Conservation (phyloP, 2,113 vertebrate species). For the Murina feae region DNA sequence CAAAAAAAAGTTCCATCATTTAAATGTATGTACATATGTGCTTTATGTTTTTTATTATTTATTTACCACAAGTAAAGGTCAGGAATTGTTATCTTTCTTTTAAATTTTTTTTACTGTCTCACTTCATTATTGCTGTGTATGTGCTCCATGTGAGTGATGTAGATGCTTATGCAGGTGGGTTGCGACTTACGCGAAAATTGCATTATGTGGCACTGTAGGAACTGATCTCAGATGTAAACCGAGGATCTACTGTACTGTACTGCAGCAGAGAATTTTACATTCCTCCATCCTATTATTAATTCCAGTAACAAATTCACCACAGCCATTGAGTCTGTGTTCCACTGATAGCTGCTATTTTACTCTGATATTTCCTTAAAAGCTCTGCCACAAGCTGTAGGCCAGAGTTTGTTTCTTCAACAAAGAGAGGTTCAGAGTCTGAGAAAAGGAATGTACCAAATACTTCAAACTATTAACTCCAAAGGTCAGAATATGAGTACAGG, state of each 20-base stretch:
- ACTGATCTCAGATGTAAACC: too few species aligned
- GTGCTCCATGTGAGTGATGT: too few species aligned
- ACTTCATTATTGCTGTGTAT: too few species aligned
- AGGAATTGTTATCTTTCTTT: too few species aligned
- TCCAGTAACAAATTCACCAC: not conserved
- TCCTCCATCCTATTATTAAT: not conserved
- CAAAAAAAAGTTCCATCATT: too few species aligned
- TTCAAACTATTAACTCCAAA: not conserved
- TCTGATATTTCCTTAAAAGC: not conserved
- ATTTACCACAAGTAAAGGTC: too few species aligned
- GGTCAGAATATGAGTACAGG: not conserved
- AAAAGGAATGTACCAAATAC: not conserved
- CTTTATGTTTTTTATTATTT: too few species aligned
- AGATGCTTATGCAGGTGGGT: too few species aligned
- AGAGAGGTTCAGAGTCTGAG: not conserved
- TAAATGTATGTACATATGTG: too few species aligned
- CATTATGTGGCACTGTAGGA: too few species aligned
- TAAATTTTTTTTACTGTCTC: too few species aligned
- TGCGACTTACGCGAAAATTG: too few species aligned
- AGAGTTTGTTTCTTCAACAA: not conserved
- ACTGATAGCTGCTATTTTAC: not conserved
- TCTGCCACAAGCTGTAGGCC: not conserved
- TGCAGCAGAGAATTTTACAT: not conserved
- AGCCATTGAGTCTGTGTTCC: not conserved
- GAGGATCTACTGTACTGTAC: not conserved